A percentile compares a stretch with the other conserved stretches of the same genome.
phyloP scores from a whole-genome alignment of 2,797 vertebrate species.

The Gorsachius magnificus region DNA sequence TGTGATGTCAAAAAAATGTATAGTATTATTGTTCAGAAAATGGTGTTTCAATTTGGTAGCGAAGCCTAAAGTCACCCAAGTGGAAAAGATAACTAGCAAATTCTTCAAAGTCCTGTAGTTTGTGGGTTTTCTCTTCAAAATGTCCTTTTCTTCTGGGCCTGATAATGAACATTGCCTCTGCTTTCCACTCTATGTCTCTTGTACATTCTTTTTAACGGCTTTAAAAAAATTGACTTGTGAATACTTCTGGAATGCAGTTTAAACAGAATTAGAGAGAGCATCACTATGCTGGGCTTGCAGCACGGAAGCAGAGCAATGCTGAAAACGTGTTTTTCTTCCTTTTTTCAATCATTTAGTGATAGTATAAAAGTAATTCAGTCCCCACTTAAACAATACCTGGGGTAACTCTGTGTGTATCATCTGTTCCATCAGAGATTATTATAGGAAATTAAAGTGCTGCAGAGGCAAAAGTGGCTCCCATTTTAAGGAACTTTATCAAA shows the following conservation, averaged over 20 bases:
- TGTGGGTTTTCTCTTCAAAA: conserved; percentile 34
- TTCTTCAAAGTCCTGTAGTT: conserved; percentile 67
- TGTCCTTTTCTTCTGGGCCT: conserved; percentile 31
- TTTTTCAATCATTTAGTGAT: conserved; percentile 58
- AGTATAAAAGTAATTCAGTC: conserved; percentile 73
- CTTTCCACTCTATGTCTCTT: conserved; percentile 13
- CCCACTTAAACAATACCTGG: conserved; percentile 70
- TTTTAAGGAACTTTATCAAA: conserved; percentile 71
- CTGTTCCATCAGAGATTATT: conserved; percentile 66
- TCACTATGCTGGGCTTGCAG: conserved; percentile 53
- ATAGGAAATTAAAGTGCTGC: conserved; percentile 71
- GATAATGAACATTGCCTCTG: conserved; percentile 58
- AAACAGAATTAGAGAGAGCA: conserved; percentile 60
- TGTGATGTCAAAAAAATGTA: conserved; percentile 65
- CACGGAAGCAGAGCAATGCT: conserved; percentile 41
- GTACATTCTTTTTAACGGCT: conserved; percentile 36
- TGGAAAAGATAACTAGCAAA: conserved; percentile 72
- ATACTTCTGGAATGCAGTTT: conserved; percentile 58
- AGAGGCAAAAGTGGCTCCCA: conserved; percentile 46
- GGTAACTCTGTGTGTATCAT: conserved; percentile 64
- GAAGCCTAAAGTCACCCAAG: conserved; percentile 65
- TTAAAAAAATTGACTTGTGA: conserved; percentile 36
- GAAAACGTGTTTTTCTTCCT: conserved; percentile 47
- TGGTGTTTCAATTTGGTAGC: conserved; percentile 67
- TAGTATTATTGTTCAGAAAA: conserved; percentile 72